Conservation (phyloP, 2,888 invertebrate genomes). For the Synergus japonicus region DNA sequence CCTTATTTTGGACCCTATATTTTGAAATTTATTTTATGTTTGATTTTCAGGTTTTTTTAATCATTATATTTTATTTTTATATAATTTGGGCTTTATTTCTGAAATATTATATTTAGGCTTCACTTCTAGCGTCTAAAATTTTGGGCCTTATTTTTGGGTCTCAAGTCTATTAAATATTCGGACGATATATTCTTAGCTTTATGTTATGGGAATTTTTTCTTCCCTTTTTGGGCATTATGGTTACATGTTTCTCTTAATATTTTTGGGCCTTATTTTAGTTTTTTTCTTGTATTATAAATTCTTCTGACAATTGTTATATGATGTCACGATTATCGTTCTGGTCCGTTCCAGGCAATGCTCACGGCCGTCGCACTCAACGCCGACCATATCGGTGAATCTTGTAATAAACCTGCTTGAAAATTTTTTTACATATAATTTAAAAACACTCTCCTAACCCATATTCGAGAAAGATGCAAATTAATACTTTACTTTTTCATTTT, state of each 20-base stretch:
- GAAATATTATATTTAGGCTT: no score
- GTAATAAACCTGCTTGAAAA: slow-evolving; percentile 52
- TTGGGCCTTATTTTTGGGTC: not conserved
- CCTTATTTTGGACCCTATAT: no score
- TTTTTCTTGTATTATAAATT: slow-evolving; percentile 24
- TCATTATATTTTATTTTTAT: no score
- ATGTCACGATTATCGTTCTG: slow-evolving; percentile 58
- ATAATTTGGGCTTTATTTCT: no score
- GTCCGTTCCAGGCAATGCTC: slow-evolving; percentile 68
- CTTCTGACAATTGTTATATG: slow-evolving; percentile 14
- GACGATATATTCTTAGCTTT: no score
- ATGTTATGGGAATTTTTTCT: no score
- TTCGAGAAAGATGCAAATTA: slow-evolving; percentile 48
- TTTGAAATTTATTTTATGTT: no score
- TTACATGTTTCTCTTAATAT: no score
- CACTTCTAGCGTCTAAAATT: not conserved
- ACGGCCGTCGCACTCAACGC: slow-evolving; percentile 70
- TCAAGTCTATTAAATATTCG: no score
- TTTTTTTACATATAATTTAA: slow-evolving; percentile 45
- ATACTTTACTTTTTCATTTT: not conserved
- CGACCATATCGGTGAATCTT: slow-evolving; percentile 64
- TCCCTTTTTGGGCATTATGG: no score
- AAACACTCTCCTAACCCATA: slow-evolving; percentile 64
- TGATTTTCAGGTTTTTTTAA: no score
- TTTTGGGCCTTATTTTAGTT: not conserved